Conservation (phyloP, 2,797 vertebrate species). For the Mus minutoides region DNA sequence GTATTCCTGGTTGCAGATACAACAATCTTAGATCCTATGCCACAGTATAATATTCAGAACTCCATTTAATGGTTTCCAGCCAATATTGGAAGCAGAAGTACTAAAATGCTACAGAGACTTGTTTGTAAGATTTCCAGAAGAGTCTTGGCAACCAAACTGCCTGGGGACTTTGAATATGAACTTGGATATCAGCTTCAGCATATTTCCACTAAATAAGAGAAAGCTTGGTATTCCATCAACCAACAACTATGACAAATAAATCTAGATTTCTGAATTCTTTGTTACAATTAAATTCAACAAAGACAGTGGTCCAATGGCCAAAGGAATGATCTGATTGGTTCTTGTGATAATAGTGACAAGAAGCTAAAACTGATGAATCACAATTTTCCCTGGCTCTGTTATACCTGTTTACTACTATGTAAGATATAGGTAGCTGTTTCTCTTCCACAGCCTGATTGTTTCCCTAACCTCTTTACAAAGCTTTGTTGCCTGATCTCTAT, state of each 20-base stretch:
- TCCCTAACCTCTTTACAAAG: constrained; percentile 44
- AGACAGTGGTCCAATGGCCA: neutral
- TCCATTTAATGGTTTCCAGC: constrained; percentile 56
- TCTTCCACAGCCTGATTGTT: neutral
- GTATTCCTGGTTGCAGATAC: neutral
- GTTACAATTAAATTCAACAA: neutral
- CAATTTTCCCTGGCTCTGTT: neutral
- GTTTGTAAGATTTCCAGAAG: constrained; percentile 68
- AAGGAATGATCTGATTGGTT: neutral
- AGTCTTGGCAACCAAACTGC: constrained; percentile 58
- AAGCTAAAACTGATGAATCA: neutral
- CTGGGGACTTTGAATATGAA: constrained; percentile 58
- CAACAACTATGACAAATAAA: constrained; percentile 16
- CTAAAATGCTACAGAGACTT: constrained; percentile 64
- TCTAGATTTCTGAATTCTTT: neutral
- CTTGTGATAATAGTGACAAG: neutral
- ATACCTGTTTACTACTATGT: neutral
- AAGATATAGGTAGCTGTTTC: constrained; percentile 16
- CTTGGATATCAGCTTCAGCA: constrained; percentile 55
- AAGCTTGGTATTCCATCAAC: constrained; percentile 39
- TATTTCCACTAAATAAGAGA: constrained; percentile 62
- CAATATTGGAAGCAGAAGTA: constrained; percentile 62
- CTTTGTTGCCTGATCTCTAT: neutral
- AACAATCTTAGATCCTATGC: constrained; percentile 5
- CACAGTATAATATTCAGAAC: constrained; percentile 45